A percentile compares a stretch with the other conserved stretches of the same genome.
Conservation (phyloP, 2,113 vertebrate species). For the Callopanchax toddi region DNA sequence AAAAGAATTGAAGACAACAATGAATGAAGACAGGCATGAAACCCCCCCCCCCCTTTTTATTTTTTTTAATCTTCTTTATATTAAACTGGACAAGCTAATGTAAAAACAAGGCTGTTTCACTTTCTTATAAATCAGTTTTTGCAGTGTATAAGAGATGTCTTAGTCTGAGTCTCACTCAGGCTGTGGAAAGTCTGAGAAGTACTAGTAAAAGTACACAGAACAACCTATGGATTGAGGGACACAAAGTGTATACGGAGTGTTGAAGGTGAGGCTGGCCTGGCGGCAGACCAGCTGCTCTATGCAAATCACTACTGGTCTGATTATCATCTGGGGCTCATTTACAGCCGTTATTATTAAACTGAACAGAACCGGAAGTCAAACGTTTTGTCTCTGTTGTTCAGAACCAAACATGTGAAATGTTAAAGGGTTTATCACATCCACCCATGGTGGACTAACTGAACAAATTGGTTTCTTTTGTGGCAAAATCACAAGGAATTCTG, state of each 20-base stretch:
- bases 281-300: slow-evolving; percentile 35
- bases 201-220: too few species aligned
- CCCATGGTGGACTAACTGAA: background rate
- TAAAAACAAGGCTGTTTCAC: slow-evolving; percentile 17
- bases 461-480: background rate
- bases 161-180: slow-evolving; percentile 5
- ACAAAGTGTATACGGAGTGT: slow-evolving; percentile 12
- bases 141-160: slow-evolving; percentile 8
- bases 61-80: too few species aligned
- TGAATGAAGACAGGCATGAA: background rate
- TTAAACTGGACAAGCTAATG: background rate
- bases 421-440: background rate
- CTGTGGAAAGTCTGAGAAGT: background rate
- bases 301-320: slow-evolving; percentile 50
- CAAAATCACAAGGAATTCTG: background rate
- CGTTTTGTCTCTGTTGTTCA: background rate
- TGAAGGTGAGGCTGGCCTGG: slow-evolving; percentile 21
- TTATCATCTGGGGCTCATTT: slow-evolving; percentile 2
- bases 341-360: slow-evolving; percentile 15
- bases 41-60: too few species aligned
- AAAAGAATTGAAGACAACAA: slow-evolving; percentile 10
- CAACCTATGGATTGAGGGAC: slow-evolving; percentile 2
- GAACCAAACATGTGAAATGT: background rate
- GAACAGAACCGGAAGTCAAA: slow-evolving; percentile 1
- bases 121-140: too few species aligned